phyloP scores from a whole-genome alignment of 2,113 vertebrate genomes.

The Tympanuchus pallidicinctus region DNA sequence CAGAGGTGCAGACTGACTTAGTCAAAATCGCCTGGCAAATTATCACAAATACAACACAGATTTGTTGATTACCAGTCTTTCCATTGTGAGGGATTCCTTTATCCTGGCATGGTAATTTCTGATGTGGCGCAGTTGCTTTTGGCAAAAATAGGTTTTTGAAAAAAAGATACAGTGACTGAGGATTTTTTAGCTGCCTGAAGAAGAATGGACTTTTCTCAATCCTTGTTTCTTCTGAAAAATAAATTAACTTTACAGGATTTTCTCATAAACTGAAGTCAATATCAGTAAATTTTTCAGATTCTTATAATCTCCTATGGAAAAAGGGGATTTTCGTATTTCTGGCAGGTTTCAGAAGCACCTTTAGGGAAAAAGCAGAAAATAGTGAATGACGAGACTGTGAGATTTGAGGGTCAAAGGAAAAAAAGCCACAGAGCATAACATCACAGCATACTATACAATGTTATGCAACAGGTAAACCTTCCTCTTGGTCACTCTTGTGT shows the following conservation, averaged over 20 bases:
- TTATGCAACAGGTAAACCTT: not conserved
- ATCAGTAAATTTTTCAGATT: not conserved
- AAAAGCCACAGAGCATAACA: not conserved
- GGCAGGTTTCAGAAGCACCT: not conserved
- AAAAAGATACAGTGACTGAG: not conserved
- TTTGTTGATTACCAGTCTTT: not conserved
- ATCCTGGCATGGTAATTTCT: not conserved
- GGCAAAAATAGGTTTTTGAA: not conserved
- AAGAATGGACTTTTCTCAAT: not conserved
- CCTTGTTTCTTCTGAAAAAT: not conserved
- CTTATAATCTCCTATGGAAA: not conserved
- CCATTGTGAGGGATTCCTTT: not conserved
- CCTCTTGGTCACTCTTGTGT: not conserved
- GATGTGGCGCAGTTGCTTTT: not conserved
- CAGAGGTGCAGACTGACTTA: conserved; percentile 5
- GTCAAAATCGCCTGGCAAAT: not conserved
- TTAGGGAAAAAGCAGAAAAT: not conserved
- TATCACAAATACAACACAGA: not conserved
- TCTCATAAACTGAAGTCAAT: not conserved
- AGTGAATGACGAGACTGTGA: not conserved
- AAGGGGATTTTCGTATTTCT: not conserved
- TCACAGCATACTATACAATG: not conserved
- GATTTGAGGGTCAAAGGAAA: not conserved
- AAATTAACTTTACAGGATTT: not conserved
- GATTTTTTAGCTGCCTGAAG: not conserved